Percentiles rank a stretch among this genome's conserved stretches.
These are phyloP conservation scores for Lates japonicus DNA, from an alignment of 2,797 vertebrate genomes.

Conservation along the genomic window DNA sequence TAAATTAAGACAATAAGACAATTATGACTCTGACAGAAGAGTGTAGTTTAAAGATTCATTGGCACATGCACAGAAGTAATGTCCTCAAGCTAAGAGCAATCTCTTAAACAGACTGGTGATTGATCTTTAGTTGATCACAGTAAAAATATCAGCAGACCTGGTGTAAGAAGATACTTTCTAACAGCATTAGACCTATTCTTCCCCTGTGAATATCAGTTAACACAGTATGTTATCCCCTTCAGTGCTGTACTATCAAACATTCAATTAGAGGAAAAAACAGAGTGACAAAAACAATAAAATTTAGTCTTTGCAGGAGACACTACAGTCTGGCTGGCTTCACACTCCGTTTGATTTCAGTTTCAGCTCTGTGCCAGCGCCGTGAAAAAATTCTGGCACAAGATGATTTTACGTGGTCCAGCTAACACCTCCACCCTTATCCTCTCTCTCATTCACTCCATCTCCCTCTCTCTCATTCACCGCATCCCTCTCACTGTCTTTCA, in stretches of 20 bases:
- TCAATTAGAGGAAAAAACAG: conserved; percentile 25
- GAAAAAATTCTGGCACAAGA: conserved; percentile 67
- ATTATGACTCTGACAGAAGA: neutral
- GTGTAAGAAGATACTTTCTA: neutral
- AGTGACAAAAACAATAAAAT: conserved; percentile 29
- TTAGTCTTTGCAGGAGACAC: conserved; percentile 43
- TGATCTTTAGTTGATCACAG: neutral
- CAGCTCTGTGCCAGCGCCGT: conserved; percentile 66
- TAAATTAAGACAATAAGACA: too few relatives aligned
- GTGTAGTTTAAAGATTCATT: neutral
- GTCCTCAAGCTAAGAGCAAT: neutral
- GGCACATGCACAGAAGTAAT: neutral
- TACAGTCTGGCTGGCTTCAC: conserved; percentile 66
- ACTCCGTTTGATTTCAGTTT: conserved; percentile 58
- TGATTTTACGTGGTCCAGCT: conserved; percentile 68
- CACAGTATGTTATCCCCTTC: neutral
- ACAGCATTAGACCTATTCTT: neutral
- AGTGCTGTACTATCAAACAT: conserved; percentile 1
- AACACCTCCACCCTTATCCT: conserved; percentile 73
- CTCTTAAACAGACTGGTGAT: neutral
- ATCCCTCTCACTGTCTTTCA: conserved; percentile 43
- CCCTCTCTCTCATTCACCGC: conserved; percentile 51
- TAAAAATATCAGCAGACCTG: neutral
- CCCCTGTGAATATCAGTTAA: neutral
- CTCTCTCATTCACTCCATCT: conserved; percentile 44